Percentiles rank a stretch among this genome's conserved stretches.
Conservation (phyloP, 2,888 invertebrate genomes). For the Drosophila monieri region DNA sequence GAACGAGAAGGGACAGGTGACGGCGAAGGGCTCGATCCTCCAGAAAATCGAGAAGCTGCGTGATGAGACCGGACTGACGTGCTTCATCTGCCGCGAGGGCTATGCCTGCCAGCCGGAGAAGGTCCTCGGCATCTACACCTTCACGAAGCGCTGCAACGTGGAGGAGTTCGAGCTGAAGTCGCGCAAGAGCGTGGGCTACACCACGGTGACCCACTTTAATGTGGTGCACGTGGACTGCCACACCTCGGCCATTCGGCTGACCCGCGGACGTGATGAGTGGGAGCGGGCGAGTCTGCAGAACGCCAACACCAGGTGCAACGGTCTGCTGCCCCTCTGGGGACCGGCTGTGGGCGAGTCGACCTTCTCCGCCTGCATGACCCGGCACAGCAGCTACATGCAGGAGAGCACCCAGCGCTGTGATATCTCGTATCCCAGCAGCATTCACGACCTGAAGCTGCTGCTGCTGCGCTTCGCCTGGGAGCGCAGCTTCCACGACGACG, state of each 20-base stretch:
- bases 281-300: slow-evolving; percentile 99
- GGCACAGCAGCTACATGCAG: slow-evolving; percentile 93
- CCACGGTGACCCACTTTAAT: slow-evolving; percentile 99
- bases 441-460: slow-evolving; percentile 96
- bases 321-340: slow-evolving; percentile 97
- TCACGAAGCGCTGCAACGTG: slow-evolving; percentile 96
- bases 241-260: slow-evolving; percentile 95
- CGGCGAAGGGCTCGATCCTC: slow-evolving; percentile 94
- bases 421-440: slow-evolving; percentile 85
- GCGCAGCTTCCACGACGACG: slow-evolving; percentile 98
- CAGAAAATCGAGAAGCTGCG: slow-evolving; percentile 97
- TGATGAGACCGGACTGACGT: slow-evolving; percentile 97
- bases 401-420: slow-evolving; percentile 84
- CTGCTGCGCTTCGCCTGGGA: slow-evolving; percentile 95
- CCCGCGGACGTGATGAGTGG: slow-evolving; percentile 95
- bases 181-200: slow-evolving; percentile 92
- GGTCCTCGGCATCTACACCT: slow-evolving; percentile 98
- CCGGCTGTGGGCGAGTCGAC: slow-evolving; percentile 96
- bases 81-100: slow-evolving; percentile 98
- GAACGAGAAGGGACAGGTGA: slow-evolving; percentile 98
- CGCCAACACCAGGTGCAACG: slow-evolving; percentile 98
- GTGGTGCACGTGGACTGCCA: slow-evolving; percentile 99
- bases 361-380: slow-evolving; percentile 96
- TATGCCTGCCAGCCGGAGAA: slow-evolving; percentile 97
- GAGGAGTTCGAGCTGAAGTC: slow-evolving; percentile 96